A percentile compares a stretch with the other conserved stretches of the same genome.
Evolutionary conservation across 2,888 invertebrate species (phyloP).

Genomic region (Apodemia hepburni): DNA sequence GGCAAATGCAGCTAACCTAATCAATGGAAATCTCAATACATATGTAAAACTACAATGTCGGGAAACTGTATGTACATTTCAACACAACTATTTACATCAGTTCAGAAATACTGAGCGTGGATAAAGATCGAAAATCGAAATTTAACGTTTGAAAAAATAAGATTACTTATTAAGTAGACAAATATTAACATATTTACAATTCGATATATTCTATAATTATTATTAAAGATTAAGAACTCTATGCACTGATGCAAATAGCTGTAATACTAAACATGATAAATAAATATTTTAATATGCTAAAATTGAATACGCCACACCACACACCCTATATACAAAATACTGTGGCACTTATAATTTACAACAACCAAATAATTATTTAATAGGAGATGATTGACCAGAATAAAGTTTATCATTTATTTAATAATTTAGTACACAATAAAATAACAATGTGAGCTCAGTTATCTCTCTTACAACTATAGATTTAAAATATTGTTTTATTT

Average conservation of each 20-base stretch:
- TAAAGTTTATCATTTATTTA: constrained; percentile 47
- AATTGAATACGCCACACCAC: constrained; percentile 47
- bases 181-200: constrained; percentile 8
- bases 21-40: constrained; percentile 67
- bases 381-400: constrained; percentile 70
- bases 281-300: constrained; percentile 56
- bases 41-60: constrained; percentile 62
- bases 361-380: constrained; percentile 47
- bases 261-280: constrained; percentile 34
- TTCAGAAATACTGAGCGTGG: constrained; percentile 9
- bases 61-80: constrained; percentile 45
- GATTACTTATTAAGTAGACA: constrained; percentile 1
- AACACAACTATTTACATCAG: constrained; percentile 30
- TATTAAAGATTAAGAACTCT: constrained; percentile 9
- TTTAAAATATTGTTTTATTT: constrained; percentile 10
- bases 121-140: constrained; percentile 1
- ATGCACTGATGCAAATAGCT: constrained; percentile 23
- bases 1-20: constrained; percentile 77
- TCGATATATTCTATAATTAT: not conserved
- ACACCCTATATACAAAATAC: constrained; percentile 50
- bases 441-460: constrained; percentile 40
- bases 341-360: constrained; percentile 45
- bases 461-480: constrained; percentile 27
- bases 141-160: constrained; percentile 1
- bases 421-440: constrained; percentile 53